Conservation (phyloP, 2,113 vertebrate genomes). For the Eulacestoma nigropectus region DNA sequence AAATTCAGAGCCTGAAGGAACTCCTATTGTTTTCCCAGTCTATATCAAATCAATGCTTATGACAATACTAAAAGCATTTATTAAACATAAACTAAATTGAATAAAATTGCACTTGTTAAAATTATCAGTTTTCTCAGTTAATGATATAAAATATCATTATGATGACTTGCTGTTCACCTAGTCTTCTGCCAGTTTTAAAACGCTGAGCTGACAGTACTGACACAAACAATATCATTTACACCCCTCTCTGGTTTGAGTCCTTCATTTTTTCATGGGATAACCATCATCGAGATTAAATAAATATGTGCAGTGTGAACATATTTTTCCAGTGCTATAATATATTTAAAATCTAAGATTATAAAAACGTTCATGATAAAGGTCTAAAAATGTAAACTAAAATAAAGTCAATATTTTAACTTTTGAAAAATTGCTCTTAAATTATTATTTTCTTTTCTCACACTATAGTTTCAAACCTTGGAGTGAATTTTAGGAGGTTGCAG, state of each 20-base stretch:
- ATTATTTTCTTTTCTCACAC: neutral
- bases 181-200: neutral
- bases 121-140: neutral
- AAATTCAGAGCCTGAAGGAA: neutral
- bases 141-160: neutral
- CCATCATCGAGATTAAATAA: neutral
- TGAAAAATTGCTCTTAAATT: neutral
- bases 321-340: neutral
- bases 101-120: neutral
- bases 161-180: neutral
- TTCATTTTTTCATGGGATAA: neutral
- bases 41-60: neutral
- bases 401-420: neutral
- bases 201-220: neutral
- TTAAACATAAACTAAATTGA: neutral
- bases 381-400: neutral
- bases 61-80: neutral
- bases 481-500: neutral
- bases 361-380: neutral
- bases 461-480: neutral
- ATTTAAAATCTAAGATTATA: neutral
- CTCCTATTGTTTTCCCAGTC: neutral
- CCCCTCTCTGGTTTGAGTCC: neutral
- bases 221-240: neutral
- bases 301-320: neutral